Evolutionary conservation across 2,113 vertebrate species (phyloP).

Genomic region (Sander lucioperca): DNA sequence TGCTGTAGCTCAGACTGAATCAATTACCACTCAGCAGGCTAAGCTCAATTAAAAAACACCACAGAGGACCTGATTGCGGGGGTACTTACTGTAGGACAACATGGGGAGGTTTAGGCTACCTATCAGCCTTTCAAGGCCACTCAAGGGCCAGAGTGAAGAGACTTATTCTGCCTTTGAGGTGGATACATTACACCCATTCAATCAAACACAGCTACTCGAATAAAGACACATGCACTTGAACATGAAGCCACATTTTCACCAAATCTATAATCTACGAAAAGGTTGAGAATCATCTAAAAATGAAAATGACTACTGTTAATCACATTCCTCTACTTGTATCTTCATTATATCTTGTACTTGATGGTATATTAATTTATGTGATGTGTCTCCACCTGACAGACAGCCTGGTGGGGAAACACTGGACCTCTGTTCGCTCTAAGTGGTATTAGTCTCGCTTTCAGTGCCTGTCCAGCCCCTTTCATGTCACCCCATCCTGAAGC

Average conservation of each 20-base stretch:
- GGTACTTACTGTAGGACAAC: slow-evolving; percentile 88
- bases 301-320: slow-evolving; percentile 78
- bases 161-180: slow-evolving; percentile 84
- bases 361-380: slow-evolving; percentile 25
- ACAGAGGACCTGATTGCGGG: slow-evolving; percentile 84
- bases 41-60: slow-evolving; percentile 90
- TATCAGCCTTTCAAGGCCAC: slow-evolving; percentile 86
- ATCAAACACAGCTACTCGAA: slow-evolving; percentile 28
- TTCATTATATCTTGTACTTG: slow-evolving; percentile 69
- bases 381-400: slow-evolving; percentile 57
- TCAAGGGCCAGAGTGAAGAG: slow-evolving; percentile 83
- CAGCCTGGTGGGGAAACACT: slow-evolving; percentile 59
- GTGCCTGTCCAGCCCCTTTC: slow-evolving; percentile 72
- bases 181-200: slow-evolving; percentile 77
- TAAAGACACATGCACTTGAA: slow-evolving; percentile 12
- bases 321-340: slow-evolving; percentile 71
- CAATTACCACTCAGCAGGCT: slow-evolving; percentile 91
- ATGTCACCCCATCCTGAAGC: slow-evolving; percentile 75
- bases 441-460: slow-evolving; percentile 78
- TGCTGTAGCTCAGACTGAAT: slow-evolving; percentile 90
- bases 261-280: slow-evolving; percentile 58
- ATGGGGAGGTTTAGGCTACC: slow-evolving; percentile 86
- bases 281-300: slow-evolving; percentile 22
- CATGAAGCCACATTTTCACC: slow-evolving; percentile 19
- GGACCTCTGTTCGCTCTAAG: slow-evolving; percentile 67